phyloP scores from a whole-genome alignment of 2,888 invertebrate genomes.

The Trichogramma evanescens region DNA sequence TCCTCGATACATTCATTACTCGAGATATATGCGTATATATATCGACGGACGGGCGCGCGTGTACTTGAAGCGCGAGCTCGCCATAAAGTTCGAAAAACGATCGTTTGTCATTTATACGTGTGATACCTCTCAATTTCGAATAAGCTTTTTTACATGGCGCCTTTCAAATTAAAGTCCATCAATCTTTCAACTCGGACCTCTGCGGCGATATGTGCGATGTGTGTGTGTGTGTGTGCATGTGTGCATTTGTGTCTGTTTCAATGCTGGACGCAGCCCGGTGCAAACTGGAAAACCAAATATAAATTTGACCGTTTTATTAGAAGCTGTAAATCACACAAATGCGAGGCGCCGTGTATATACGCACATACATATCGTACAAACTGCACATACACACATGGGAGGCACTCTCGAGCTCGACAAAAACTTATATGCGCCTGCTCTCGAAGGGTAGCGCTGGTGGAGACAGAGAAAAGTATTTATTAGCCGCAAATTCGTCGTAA shows the following conservation, averaged over 20 bases:
- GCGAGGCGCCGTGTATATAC: background rate
- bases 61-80: no score
- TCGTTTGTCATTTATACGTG: no score
- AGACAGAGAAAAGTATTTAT: constrained; percentile 13
- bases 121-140: constrained; percentile 10
- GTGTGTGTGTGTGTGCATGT: no score
- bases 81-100: no score
- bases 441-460: no score
- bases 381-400: no score
- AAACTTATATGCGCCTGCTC: background rate
- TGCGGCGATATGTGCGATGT: background rate
- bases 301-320: constrained; percentile 21
- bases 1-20: no score
- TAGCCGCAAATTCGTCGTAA: constrained; percentile 16
- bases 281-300: constrained; percentile 1
- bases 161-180: constrained; percentile 22
- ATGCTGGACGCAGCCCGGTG: background rate
- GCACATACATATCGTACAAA: no score
- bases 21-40: no score
- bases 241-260: background rate
- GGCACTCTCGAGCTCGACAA: constrained; percentile 6
- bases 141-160: constrained; percentile 3
- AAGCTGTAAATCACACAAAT: constrained; percentile 18
- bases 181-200: constrained; percentile 4
- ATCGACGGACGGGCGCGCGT: no score